Evolutionary conservation across 1,140 invertebrate genomes (phyloP).

Genomic region (Formica exsecta): DNA sequence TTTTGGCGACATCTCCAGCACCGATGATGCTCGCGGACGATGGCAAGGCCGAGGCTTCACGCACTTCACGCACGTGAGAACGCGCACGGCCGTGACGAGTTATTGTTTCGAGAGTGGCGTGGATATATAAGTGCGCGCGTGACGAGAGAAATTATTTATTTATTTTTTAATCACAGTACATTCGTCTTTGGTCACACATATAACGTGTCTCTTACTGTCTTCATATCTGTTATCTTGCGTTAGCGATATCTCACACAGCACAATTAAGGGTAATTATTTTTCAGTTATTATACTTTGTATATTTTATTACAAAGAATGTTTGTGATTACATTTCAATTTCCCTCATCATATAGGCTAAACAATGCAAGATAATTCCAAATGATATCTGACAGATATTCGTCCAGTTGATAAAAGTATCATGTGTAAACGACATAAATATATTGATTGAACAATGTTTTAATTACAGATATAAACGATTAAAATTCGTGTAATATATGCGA

Average conservation of each 20-base stretch:
- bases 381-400: background rate
- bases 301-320: background rate
- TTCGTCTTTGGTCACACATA: too few relatives aligned
- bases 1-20: conserved; percentile 48
- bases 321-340: background rate
- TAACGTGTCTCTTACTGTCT: too few relatives aligned
- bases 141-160: background rate
- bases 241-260: too few relatives aligned
- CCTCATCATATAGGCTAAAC: too few relatives aligned
- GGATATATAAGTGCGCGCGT: background rate
- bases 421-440: background rate
- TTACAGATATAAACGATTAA: background rate
- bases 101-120: conserved; percentile 11
- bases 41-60: conserved; percentile 34
- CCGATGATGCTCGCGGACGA: background rate
- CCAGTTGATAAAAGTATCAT: background rate
- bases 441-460: background rate
- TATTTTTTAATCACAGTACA: background rate
- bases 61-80: conserved; percentile 26
- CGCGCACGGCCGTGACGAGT: background rate
- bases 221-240: too few relatives aligned
- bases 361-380: background rate
- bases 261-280: background rate
- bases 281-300: background rate
- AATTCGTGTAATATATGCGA: background rate